phyloP scores from a whole-genome alignment of 2,888 invertebrate species.

The Lepetodrilus schrolli region DNA sequence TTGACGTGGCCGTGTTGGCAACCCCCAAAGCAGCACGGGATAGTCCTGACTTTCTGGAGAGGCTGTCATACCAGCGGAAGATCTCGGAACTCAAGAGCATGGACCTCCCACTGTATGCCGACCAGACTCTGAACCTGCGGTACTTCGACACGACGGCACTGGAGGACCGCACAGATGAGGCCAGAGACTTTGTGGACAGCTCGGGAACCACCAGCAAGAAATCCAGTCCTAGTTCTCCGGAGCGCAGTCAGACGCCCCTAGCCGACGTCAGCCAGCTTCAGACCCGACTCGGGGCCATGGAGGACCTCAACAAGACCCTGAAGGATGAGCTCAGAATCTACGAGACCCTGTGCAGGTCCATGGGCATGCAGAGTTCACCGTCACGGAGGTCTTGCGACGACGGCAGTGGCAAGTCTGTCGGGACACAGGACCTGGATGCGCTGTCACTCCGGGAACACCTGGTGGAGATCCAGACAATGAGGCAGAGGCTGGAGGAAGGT shows the following conservation, averaged over 20 bases:
- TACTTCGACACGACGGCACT: not conserved
- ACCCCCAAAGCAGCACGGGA: not conserved
- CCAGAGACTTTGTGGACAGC: slow-evolving; percentile 2
- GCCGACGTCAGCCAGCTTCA: slow-evolving; percentile 30
- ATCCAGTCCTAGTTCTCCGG: not conserved
- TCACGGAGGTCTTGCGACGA: slow-evolving; percentile 33
- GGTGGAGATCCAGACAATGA: slow-evolving; percentile 57
- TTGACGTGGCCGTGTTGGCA: not conserved
- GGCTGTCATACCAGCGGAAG: not conserved
- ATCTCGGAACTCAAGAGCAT: not conserved
- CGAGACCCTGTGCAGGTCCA: slow-evolving; percentile 47
- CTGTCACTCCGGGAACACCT: slow-evolving; percentile 58
- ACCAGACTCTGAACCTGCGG: not conserved
- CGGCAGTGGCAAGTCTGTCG: not conserved
- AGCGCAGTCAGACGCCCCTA: slow-evolving; percentile 6
- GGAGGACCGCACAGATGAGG: slow-evolving; percentile 1
- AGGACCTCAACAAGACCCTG: slow-evolving; percentile 53
- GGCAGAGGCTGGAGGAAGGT: slow-evolving; percentile 57
- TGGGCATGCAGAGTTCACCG: slow-evolving; percentile 42
- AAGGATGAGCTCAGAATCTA: slow-evolving; percentile 52
- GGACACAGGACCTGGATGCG: slow-evolving; percentile 23
- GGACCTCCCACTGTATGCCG: not conserved
- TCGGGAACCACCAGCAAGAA: slow-evolving; percentile 7
- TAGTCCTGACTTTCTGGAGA: not conserved
- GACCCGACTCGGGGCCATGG: slow-evolving; percentile 42